Percentiles rank a stretch among this genome's conserved stretches.
Evolutionary conservation across 1,140 invertebrate species (phyloP).

Genomic region (Harpegnathos saltator): DNA sequence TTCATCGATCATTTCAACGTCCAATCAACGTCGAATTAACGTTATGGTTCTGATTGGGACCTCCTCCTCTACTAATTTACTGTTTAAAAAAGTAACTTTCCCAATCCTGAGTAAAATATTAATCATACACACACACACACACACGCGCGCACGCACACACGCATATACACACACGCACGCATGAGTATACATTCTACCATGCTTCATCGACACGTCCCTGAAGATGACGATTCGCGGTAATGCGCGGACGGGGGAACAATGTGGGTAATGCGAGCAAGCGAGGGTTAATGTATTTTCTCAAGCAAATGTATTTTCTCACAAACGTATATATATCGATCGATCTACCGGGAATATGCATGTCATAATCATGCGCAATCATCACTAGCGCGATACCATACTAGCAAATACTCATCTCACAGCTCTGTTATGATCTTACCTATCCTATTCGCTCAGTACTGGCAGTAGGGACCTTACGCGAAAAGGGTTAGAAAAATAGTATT

Average conservation of each 20-base stretch:
- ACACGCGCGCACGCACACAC: no score
- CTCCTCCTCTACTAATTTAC: no score
- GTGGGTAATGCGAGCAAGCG: background rate
- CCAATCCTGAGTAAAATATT: no score
- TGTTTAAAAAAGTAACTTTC: no score
- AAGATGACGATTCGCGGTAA: background rate
- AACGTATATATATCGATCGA: background rate
- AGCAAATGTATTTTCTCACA: constrained; percentile 10
- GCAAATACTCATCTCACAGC: constrained; percentile 9
- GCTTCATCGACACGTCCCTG: constrained; percentile 6
- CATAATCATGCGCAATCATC: constrained; percentile 54
- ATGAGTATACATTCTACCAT: background rate
- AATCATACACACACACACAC: no score
- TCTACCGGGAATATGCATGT: constrained; percentile 21
- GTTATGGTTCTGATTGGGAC: no score
- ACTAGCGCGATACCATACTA: constrained; percentile 7
- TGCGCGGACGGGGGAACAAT: background rate
- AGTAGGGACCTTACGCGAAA: constrained; percentile 89
- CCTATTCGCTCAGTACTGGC: constrained; percentile 92
- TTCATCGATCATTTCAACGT: no score
- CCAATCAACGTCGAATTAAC: no score
- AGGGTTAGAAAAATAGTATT: constrained; percentile 81
- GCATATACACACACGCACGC: no score
- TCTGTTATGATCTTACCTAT: constrained; percentile 82
- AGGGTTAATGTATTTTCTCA: constrained; percentile 20